These are phyloP conservation scores for Vanessa cardui DNA, from an alignment of 2,888 invertebrate species.

Conservation along the genomic window DNA sequence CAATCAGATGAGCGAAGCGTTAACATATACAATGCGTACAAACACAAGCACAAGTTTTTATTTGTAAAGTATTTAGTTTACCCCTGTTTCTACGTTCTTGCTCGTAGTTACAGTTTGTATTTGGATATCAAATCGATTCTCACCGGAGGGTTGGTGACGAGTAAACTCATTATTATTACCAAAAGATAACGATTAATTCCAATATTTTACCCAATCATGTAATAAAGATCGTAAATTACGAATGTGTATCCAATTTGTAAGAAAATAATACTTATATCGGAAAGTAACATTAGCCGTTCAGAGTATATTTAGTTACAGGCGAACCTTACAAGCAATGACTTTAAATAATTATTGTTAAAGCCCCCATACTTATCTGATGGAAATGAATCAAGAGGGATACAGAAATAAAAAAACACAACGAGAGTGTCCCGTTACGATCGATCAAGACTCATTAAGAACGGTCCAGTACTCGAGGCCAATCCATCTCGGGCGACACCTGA, in stretches of 20 bases:
- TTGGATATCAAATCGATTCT: too few species aligned
- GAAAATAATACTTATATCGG: too few species aligned
- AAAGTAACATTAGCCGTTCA: conserved; percentile 3
- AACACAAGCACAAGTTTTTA: too few species aligned
- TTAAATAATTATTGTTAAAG: not conserved
- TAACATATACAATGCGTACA: too few species aligned
- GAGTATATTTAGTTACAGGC: not conserved
- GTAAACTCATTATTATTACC: too few species aligned
- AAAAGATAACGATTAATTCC: too few species aligned
- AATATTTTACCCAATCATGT: too few species aligned
- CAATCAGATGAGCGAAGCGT: too few species aligned
- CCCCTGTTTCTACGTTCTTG: too few species aligned
- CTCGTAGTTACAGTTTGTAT: too few species aligned
- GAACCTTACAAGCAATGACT: conserved; percentile 1
- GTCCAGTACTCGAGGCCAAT: conserved; percentile 15
- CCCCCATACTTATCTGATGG: not conserved
- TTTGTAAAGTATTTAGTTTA: too few species aligned
- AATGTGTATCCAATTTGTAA: not conserved
- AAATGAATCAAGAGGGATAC: conserved; percentile 3
- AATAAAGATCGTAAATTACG: not conserved
- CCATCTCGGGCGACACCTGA: conserved; percentile 27
- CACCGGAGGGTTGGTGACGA: too few species aligned
- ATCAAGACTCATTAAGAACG: conserved; percentile 24
- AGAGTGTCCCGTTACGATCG: conserved; percentile 25
- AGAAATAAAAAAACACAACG: conserved; percentile 1